Base-by-base conservation (phyloP, 2,797 vertebrate genomes). In the Loriculus beryllinus region DNA sequence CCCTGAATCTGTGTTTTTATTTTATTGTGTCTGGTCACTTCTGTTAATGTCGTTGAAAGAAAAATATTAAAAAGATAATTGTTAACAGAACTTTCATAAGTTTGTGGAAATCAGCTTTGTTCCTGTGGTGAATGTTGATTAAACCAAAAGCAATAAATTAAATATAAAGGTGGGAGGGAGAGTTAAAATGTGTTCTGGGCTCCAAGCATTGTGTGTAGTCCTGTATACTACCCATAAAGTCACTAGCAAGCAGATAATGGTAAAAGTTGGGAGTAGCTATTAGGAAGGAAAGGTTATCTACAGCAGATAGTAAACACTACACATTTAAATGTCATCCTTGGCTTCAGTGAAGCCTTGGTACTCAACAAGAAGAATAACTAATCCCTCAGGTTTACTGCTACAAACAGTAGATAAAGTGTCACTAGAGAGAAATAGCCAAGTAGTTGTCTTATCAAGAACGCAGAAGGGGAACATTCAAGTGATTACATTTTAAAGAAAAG, bases 161-260 rank as follows among this genome's bases (percentile, higher is more conserved):
- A 65, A 84, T 33, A 31, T 4, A 74, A 63, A 3, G 3, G 3
- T 62, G 4, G 18, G 7, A 89, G 23, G 72, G 31, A 80, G 17
- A 69, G 7, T 25, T 65, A 12, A 54, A 40, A 79, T 33, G 7
- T 28, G 9, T 28, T 75, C 69, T 62, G n/a, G 28, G 6, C 4
- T 7, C 16, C 22, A 75, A 51, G 7, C 11, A 64, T 22, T 84
- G 6, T 52, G 7, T 23, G 2, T 43, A 45, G 33, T 14, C 40
- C 52, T 64, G 10, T 39, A 67, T 0, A 0, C 2, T 79, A 43
- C 1, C 1, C 31, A 3, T 31, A 60, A 56, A 20, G 60, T 72
- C 39, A 40, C 12, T 37, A 76, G 35, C 13, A 75, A 84, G 28
- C 2, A 64, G 19, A 65, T 81, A 54, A 28, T 59, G 7, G 48